Conservation (phyloP, 2,113 vertebrate genomes). For the Myotis davidii region DNA sequence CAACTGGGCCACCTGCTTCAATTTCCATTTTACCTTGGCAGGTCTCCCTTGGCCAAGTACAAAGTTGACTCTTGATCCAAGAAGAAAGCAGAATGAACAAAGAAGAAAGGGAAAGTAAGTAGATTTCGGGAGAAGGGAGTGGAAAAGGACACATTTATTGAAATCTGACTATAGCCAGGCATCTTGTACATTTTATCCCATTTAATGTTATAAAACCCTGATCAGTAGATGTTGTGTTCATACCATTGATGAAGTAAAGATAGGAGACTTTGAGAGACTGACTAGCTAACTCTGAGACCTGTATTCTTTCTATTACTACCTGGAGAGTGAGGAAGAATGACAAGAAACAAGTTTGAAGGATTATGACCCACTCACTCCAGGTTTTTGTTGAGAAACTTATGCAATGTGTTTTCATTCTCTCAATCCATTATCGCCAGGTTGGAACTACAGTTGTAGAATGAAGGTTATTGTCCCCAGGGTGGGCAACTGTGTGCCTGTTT, state of each 20-base stretch:
- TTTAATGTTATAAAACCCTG: background rate
- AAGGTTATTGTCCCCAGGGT: background rate
- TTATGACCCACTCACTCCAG: background rate
- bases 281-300: background rate
- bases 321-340: background rate
- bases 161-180: background rate
- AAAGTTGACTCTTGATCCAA: background rate
- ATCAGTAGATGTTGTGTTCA: background rate
- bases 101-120: background rate
- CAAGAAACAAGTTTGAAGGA: background rate
- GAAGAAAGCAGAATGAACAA: background rate
- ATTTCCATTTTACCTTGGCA: background rate
- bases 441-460: background rate
- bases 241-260: background rate
- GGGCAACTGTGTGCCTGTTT: background rate
- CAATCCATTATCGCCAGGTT: background rate
- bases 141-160: background rate
- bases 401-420: background rate
- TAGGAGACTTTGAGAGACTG: background rate
- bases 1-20: background rate
- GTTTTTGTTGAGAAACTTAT: background rate
- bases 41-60: background rate
- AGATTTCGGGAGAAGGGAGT: background rate
- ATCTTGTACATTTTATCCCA: constrained; percentile 13
- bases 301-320: background rate